Base-by-base conservation (phyloP, 2,888 invertebrate species). In the Nomada ruficornis region DNA sequence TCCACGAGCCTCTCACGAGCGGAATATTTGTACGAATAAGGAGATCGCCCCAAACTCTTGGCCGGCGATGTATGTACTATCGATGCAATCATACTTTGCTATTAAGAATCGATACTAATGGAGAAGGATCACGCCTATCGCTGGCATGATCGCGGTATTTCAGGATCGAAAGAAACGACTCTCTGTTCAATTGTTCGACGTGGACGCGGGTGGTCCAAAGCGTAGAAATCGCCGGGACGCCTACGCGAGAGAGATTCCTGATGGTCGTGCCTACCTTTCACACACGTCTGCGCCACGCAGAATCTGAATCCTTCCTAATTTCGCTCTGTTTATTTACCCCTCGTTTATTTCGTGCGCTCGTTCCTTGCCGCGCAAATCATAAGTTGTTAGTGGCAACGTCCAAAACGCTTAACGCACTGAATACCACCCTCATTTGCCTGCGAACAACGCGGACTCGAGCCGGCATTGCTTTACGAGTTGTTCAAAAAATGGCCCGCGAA, bases 191-290 rank as follows among this genome's bases (percentile, higher is more conserved):
- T 71, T 69, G 63, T 68, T 69, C 59, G 62, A 67, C 44, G 52
- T 11, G 73, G 60, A 68, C 57, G 82, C 82, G 83, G 83, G 83
- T 83, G 83, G 83, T 83, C 83, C 63, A 36, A 64, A 47, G 54
- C 63, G 77, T 20, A 55, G 69, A 73, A 68, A 70, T 55, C 54
- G 57, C 74, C 29, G 52, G 20, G 52, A 79, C 83, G 77, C 83
- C 83, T 70, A 83, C 83, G 69, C 83, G 23, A 44, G 55, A 50
- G 69, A 59, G 64, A 65, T 62, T 67, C 70, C 42, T 26, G 42
- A 42, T n/a, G 67, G n/a, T 36, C 42, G 65, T 26, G 65, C 36
- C 15, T 52, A 26, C 67, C 29, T 64, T 71, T 42, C 50, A 42
- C 77, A 13, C 67, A 26, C 69, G 52, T 55, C 65, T 54, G 36